Base-by-base conservation (phyloP, 1,140 invertebrate species). In the Drosophila arizonae region DNA sequence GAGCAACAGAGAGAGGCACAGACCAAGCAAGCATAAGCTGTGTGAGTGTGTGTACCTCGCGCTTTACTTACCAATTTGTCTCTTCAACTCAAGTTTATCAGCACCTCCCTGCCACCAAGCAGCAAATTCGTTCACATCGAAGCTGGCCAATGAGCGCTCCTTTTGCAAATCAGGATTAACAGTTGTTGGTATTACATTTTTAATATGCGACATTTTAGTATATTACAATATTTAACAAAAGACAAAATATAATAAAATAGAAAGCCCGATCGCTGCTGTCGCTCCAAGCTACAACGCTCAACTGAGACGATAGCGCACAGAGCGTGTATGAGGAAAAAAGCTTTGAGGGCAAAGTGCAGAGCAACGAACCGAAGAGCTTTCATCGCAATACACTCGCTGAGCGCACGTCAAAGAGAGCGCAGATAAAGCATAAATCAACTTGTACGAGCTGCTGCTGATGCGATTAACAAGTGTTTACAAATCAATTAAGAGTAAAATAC, bases 141-240 rank as follows among this genome's bases (percentile, higher is more conserved):
- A 97, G 2, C 93, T 95, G 71, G 96, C 96, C 69, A 94, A 95
- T 24, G 94, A 90, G 64, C 97, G 93, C 92, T 97, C 97, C 65
- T 93, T 94, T 77, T 93, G 92, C 60, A 98, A 92, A 93, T 97
- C 96, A 10, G 86, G 78, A 76, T 91, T 90, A 10, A 91, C 67
- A n/a, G 77, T 78, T 13, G 72, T 69, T 0, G 85, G 86, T 43
- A 90, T 82, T 43, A 86, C 26, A 52, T 73, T 82, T 39, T 90
- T 87, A 11, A 79, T 75, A 11, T 84, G 60, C 36, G 84, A 88
- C 84, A 87, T 88, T 62, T 39, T 54, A 21, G 2, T 0, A 8
- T 36, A 11, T 46, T 21, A 45, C 43, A 39, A n/a, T 33, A 46
- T 41, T 62, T 54, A 36, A 15, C n/a, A 33, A 61, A 48, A 64